Evolutionary conservation across 2,113 vertebrate genomes (phyloP), one percentile per base, ranked within the genome.

Genomic region (Hylia prasina): DNA sequence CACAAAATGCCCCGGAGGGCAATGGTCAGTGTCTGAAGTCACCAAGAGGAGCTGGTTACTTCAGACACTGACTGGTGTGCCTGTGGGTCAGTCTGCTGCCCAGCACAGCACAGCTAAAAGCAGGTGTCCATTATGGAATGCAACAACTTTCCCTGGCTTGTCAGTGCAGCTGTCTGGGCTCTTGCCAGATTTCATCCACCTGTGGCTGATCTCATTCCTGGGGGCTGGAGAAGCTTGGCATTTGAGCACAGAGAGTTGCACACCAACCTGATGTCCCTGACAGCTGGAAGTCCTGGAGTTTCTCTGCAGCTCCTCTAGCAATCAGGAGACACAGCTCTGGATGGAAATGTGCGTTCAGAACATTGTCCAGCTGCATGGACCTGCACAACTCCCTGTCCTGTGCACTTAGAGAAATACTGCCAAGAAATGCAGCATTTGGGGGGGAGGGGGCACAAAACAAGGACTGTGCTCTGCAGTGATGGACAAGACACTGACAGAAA

Each of bases 1-100:
- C 0, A 1, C 24, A 64, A 71, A 72, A 50, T 0, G 0, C 28
- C 40, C 44, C 45, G 21, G 44, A 35, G 44, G 15, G 7, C 15
- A 31, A 11, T 30, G 31, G 25, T 63, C 63, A 39, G 19, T 2
- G 3, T 65, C 17, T 14, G 5, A 13, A 80, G 40, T 30, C 28
- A 51, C 27, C 2, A 4, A 40, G 27, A 51, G 50, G 50, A 28
- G 27, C 50, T 51, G 25, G 50, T 51, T 9, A 51, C 50, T 51
- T 51, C 50, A 51, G 50, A 28, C 33, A n/a, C 22, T 57, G 15
- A 15, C 24, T 54, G 57, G 3, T 39, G 10, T 53, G 40, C 17
- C n/a, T 80, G 28, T 3, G 0, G 13, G 20, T 61, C 45, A 56
- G 33, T 25, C 9, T 80, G 9, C n/a, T 47, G 39, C 56, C 22